Evolutionary conservation across 2,888 invertebrate genomes (phyloP).

Genomic region (Cephus pulcher): DNA sequence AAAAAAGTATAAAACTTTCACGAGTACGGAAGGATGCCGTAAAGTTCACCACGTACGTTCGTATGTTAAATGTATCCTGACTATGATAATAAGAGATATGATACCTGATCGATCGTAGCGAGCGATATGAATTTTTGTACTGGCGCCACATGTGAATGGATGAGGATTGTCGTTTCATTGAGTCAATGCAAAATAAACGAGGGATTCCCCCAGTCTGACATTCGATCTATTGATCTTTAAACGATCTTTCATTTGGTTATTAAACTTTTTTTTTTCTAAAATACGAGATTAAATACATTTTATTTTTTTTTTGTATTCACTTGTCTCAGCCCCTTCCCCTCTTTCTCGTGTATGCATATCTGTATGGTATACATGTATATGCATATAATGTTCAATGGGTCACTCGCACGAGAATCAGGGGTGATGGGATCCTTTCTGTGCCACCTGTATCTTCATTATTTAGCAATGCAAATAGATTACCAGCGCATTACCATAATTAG

Average conservation of each 20-base stretch:
- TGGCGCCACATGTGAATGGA: not conserved
- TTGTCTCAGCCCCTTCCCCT: not conserved
- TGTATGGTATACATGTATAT: not conserved
- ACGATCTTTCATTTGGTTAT: not conserved
- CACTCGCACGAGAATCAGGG: constrained; percentile 42
- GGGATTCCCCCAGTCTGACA: not conserved
- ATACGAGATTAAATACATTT: not conserved
- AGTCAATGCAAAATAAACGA: not conserved
- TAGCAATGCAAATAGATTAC: constrained; percentile 57
- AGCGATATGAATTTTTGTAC: not conserved
- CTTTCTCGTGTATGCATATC: not conserved
- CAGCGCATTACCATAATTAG: constrained; percentile 59
- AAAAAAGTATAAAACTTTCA: not conserved
- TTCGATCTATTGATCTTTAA: not conserved
- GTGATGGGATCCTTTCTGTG: constrained; percentile 47
- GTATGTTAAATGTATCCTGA: not conserved
- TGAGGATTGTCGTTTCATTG: not conserved
- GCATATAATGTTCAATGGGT: constrained; percentile 32
- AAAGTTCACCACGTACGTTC: not conserved
- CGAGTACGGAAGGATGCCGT: not conserved
- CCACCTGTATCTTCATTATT: constrained; percentile 58
- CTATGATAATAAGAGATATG: not conserved
- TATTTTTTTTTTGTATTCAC: not conserved
- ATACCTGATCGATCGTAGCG: not conserved
- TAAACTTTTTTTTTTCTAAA: not conserved